Evolutionary conservation across 2,888 invertebrate genomes (phyloP), one percentile per base, ranked within the genome.

Genomic region (Rotaria socialis): DNA sequence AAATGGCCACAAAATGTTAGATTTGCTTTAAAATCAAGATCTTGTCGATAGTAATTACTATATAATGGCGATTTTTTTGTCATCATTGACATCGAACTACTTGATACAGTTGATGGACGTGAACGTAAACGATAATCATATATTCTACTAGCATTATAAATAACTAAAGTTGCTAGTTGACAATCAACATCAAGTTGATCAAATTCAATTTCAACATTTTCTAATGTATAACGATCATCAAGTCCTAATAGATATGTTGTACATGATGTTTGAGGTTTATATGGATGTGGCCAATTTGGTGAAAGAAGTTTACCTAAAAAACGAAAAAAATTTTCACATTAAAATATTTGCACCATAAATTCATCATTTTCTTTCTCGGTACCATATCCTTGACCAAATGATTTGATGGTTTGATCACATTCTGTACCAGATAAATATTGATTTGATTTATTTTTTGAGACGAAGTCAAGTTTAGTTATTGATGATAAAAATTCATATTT

Each of bases 151-250:
- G 47, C 43, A 47, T 80, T 80, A 47, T 80, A 80, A n/a, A 80
- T 47, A 14, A 80, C 43, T 24, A 80, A 14, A 4, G 43, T 47
- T 11, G 80, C 80, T 47, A 80, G 47, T n/a, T 24, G 8, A 80
- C 80, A 80, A 47, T 80, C 80, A 47, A 80, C 35, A 80, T 80
- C 47, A 47, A 80, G 47, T 47, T 80, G 80, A 47, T 80, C 80
- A n/a, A 80, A 80, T 47, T 80, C 47, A 80, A 80, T 80, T 47
- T 80, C 80, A 43, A 80, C 80, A 47, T 47, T 80, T 80, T 80
- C 80, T 80, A 80, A 80, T 80, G 80, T 80, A 47, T 80, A 80
- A 47, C 80, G 80, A 80, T 80, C 80, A 80, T 80, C 80, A 47
- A 80, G 47, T 24, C 80, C 80, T n/a, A 80, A 47, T 47, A 80